phyloP scores from a whole-genome alignment of 2,797 vertebrate genomes.

The Crocodylus rhombifer region DNA sequence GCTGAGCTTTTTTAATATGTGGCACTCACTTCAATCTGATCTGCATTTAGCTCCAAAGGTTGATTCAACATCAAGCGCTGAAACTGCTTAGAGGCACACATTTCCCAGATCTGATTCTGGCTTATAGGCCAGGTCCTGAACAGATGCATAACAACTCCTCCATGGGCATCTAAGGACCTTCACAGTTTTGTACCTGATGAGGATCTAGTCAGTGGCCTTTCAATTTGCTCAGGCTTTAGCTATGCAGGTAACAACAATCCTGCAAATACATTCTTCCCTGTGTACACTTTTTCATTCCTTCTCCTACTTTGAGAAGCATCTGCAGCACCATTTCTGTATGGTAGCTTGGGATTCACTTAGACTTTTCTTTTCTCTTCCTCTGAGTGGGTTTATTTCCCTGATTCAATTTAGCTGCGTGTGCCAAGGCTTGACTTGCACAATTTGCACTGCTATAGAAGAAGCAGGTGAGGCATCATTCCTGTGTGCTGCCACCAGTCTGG shows the following conservation, averaged over 20 bases:
- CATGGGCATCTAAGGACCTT: slow-evolving; percentile 12
- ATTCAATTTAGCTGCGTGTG: accelerated
- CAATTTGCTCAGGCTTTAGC: slow-evolving; percentile 15
- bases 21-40: background rate
- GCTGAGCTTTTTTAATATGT: background rate
- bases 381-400: background rate
- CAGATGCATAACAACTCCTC: slow-evolving; percentile 25
- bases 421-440: accelerated
- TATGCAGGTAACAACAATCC: background rate
- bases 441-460: background rate
- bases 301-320: background rate
- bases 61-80: slow-evolving; percentile 6
- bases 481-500: background rate
- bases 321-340: background rate
- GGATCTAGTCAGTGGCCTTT: background rate
- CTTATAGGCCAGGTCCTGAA: slow-evolving; percentile 25
- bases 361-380: background rate
- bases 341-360: background rate
- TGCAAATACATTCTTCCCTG: background rate
- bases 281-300: background rate
- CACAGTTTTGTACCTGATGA: slow-evolving; percentile 31
- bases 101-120: slow-evolving; percentile 7
- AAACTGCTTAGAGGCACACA: background rate
- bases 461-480: slow-evolving; percentile 3
- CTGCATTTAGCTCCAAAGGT: slow-evolving; percentile 17